Conservation (phyloP, 2,888 invertebrate genomes). For the Terebella lapidaria region DNA sequence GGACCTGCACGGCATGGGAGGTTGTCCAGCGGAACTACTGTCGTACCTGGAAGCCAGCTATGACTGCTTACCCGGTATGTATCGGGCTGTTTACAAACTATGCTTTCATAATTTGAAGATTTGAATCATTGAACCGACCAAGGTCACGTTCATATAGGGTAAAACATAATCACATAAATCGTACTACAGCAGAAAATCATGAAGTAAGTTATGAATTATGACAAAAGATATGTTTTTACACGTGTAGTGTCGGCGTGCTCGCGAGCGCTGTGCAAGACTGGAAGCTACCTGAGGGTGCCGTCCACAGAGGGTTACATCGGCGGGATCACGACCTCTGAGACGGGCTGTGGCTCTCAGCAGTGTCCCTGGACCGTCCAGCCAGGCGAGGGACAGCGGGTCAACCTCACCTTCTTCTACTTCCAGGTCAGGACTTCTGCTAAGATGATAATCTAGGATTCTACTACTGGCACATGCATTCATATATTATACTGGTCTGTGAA, state of each 20-base stretch:
- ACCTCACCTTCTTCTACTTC: slow-evolving; percentile 7
- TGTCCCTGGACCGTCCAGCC: slow-evolving; percentile 8
- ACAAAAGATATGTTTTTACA: no score
- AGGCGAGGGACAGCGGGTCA: slow-evolving; percentile 3
- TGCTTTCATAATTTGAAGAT: no score
- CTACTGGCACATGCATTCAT: no score
- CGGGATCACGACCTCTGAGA: slow-evolving; percentile 4
- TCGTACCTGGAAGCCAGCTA: slow-evolving; percentile 17
- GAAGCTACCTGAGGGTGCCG: neutral
- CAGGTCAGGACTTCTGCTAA: no score
- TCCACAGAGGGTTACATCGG: slow-evolving; percentile 4
- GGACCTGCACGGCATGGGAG: slow-evolving; percentile 7
- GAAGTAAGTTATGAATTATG: no score
- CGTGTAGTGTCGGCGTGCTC: neutral
- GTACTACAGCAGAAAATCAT: no score
- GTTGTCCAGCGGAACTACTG: slow-evolving; percentile 14
- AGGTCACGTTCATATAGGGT: no score
- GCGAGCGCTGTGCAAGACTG: neutral
- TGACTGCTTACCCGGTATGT: slow-evolving; percentile 14
- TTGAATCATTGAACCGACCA: no score
- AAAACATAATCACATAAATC: no score
- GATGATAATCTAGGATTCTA: no score
- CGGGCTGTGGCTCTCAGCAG: neutral
- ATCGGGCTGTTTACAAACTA: neutral
- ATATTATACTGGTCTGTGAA: no score